phyloP scores from a whole-genome alignment of 2,797 vertebrate genomes.

The Bradypus variegatus region DNA sequence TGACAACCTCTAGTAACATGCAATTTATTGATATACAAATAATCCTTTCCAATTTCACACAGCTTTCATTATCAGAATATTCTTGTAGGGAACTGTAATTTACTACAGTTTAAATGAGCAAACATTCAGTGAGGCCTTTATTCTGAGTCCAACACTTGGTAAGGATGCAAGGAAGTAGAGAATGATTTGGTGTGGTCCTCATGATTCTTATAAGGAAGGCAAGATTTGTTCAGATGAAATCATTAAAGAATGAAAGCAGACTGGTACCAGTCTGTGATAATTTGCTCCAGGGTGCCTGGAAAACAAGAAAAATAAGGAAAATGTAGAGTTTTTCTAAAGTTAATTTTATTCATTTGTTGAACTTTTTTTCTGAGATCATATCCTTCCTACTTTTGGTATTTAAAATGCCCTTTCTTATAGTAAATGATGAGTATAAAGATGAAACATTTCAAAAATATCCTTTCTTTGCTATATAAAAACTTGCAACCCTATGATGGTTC shows the following conservation, averaged over 20 bases:
- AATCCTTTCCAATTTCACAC: neutral
- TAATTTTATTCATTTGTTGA: neutral
- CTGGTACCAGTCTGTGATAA: neutral
- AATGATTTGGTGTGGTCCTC: neutral
- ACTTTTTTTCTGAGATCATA: neutral
- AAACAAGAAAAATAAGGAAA: conserved; percentile 5
- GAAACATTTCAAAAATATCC: conserved; percentile 10
- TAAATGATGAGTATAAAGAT: neutral
- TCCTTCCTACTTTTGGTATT: neutral
- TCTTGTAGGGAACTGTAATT: neutral
- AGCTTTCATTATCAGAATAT: neutral
- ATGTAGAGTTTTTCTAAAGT: neutral
- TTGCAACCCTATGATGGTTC: neutral
- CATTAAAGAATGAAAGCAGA: neutral
- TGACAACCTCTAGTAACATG: neutral
- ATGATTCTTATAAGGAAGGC: neutral
- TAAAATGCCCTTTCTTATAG: neutral
- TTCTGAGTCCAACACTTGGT: neutral
- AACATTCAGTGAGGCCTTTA: neutral
- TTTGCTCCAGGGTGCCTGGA: neutral
- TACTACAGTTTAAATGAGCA: neutral
- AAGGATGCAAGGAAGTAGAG: neutral
- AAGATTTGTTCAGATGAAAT: neutral
- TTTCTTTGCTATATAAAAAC: neutral
- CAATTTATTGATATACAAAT: neutral